Base-by-base conservation (phyloP, 1,140 invertebrate genomes). In the Papilio glaucus region DNA sequence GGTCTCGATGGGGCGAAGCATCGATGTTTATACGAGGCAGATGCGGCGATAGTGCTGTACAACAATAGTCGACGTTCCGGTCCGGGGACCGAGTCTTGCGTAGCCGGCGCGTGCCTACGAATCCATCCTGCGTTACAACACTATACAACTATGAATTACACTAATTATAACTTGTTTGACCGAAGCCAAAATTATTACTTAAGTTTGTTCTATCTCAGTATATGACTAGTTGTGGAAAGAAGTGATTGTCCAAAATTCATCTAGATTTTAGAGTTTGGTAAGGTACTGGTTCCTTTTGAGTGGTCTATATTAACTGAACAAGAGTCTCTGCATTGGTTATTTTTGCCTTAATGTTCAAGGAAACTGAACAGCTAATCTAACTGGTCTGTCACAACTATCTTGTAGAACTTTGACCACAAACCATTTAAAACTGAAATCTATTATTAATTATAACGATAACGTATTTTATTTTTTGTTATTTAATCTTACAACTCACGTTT, bases 61-160 rank as follows among this genome's bases (percentile, higher is more conserved):
- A 39, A 65, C 62, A 65, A 65, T 65, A 21, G 62, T 65, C n/a
- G n/a, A 21, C 62, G 62, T 65, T 65, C 33, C 62, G 62, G 62
- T 65, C 18, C 5, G 62, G 4, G 15, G 29, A 39, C 9, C 12
- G 7, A 18, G 15, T 65, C 62, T 65, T 65, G 62, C 62, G 62
- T 37, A 65, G 62, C 39, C 33, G 33, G 18, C 37, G 62, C 62
- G 37, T 65, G 15, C 15, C 61, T 62, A 18, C 13, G n/a, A 53
- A 38, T 18, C 9, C 45, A 62, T 62, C 61, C 61, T 62, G 61
- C 39, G 33, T 63, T 63, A 38, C 61, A 37, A 63, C 62, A 62
- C 18, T 18, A n/a, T n/a, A 38, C 13, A 53, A 37, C 33, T 41
- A 24, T 65, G 62, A 38, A 39, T 21, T 39, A 65, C 15, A 33